Evolutionary conservation across 2,797 vertebrate species (phyloP).

Genomic region (Tenualosa ilisha): DNA sequence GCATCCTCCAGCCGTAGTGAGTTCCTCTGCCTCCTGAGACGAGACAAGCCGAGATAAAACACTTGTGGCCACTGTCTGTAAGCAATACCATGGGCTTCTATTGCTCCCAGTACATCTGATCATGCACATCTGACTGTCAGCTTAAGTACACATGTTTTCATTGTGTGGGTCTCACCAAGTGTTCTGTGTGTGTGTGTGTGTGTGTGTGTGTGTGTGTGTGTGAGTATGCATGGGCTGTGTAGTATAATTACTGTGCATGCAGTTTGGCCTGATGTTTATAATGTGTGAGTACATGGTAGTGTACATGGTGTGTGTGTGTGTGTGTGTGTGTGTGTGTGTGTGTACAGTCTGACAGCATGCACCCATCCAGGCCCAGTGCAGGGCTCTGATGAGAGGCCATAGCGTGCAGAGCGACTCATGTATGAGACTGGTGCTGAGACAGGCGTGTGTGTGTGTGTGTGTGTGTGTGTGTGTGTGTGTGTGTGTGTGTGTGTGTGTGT

Average conservation of each 20-base stretch:
- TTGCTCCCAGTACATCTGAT: neutral
- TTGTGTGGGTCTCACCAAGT: neutral
- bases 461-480: constrained; percentile 17
- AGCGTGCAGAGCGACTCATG: constrained; percentile 74
- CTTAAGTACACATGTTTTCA: neutral
- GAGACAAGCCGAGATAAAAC: neutral
- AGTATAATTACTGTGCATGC: constrained; percentile 2
- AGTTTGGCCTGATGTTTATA: neutral
- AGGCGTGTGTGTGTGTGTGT: constrained; percentile 49
- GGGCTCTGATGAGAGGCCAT: constrained; percentile 53
- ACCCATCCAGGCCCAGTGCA: constrained; percentile 31
- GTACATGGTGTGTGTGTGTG: too few species aligned
- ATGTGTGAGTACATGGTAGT: constrained; percentile 24
- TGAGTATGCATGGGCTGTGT: constrained; percentile 2
- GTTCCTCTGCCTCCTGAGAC: neutral
- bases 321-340: constrained; percentile 21
- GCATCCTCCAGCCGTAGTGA: neutral
- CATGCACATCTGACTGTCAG: neutral
- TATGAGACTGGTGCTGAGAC: constrained; percentile 72
- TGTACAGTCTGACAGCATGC: neutral
- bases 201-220: neutral
- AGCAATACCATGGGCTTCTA: neutral
- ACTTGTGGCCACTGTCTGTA: neutral
- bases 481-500: constrained; percentile 45
- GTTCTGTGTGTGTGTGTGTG: neutral